phyloP scores from a whole-genome alignment of 1,140 invertebrate species.

The Cotesia chilonis region DNA sequence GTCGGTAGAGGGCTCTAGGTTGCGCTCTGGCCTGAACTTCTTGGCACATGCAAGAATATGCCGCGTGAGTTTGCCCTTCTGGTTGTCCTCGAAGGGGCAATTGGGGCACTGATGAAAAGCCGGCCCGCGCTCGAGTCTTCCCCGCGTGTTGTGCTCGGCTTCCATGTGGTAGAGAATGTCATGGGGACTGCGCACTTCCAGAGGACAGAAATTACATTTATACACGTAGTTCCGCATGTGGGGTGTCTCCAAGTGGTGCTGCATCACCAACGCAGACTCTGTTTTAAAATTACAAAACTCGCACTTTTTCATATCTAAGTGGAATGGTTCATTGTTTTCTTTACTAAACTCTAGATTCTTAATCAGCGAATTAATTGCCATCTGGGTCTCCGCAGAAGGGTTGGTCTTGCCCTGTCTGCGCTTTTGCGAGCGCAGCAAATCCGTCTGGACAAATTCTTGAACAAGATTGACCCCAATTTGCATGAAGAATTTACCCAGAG shows the following conservation, averaged over 20 bases:
- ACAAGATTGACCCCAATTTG: conserved; percentile 91
- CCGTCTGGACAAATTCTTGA: conserved; percentile 91
- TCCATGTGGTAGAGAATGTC: conserved; percentile 94
- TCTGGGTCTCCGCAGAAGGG: conserved; percentile 75
- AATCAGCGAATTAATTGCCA: conserved; percentile 80
- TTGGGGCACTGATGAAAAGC: conserved; percentile 92
- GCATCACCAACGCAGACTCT: conserved; percentile 86
- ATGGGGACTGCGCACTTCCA: conserved; percentile 83
- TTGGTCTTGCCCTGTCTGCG: conserved; percentile 75
- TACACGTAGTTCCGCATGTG: conserved; percentile 89
- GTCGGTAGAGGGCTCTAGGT: conserved; percentile 83
- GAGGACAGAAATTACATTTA: conserved; percentile 87
- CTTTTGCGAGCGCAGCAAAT: conserved; percentile 87
- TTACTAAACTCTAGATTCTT: conserved; percentile 89
- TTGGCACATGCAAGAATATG: conserved; percentile 90
- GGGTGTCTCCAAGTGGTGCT: conserved; percentile 90
- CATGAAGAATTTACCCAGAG: conserved; percentile 90
- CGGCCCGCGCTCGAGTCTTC: conserved; percentile 83
- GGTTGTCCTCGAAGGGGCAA: conserved; percentile 94
- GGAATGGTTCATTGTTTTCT: conserved; percentile 87
- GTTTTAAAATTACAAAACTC: conserved; percentile 93
- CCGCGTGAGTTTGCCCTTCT: conserved; percentile 89
- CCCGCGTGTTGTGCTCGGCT: conserved; percentile 83
- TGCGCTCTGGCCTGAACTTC: conserved; percentile 87
- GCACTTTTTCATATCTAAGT: conserved; percentile 83